These are phyloP conservation scores for Drosophila limbata DNA, from an alignment of 2,888 invertebrate genomes.

Conservation along the genomic window DNA sequence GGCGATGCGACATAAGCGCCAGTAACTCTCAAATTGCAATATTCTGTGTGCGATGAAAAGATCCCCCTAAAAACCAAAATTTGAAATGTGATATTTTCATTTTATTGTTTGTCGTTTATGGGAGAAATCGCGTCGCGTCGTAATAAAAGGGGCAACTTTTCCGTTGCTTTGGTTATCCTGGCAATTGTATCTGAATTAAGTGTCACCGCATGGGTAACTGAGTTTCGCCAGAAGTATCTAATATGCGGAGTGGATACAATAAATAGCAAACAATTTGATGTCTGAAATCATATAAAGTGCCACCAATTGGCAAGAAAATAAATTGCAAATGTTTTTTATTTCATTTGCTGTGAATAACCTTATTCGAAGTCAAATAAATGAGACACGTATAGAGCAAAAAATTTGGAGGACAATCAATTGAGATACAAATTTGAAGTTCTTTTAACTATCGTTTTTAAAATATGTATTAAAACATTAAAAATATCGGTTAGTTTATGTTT, in stretches of 20 bases:
- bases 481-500: too few species aligned
- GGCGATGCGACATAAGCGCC: constrained; percentile 14
- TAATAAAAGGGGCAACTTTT: constrained; percentile 15
- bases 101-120: constrained; percentile 37
- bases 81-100: constrained; percentile 61
- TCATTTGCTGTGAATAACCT: neutral
- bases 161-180: constrained; percentile 44
- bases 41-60: constrained; percentile 23
- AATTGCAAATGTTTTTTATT: neutral
- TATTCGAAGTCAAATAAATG: neutral
- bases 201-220: constrained; percentile 37
- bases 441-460: too few species aligned
- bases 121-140: neutral
- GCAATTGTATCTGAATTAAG: constrained; percentile 49
- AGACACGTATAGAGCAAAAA: neutral
- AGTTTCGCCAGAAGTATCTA: constrained; percentile 21
- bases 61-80: constrained; percentile 30
- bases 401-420: neutral
- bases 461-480: too few species aligned
- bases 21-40: constrained; percentile 45
- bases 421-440: too few species aligned
- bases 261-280: constrained; percentile 4
- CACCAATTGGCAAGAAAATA: neutral
- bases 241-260: constrained; percentile 11
- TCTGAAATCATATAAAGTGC: neutral